phyloP scores from a whole-genome alignment of 2,888 invertebrate genomes.

The Agelastica alni region DNA sequence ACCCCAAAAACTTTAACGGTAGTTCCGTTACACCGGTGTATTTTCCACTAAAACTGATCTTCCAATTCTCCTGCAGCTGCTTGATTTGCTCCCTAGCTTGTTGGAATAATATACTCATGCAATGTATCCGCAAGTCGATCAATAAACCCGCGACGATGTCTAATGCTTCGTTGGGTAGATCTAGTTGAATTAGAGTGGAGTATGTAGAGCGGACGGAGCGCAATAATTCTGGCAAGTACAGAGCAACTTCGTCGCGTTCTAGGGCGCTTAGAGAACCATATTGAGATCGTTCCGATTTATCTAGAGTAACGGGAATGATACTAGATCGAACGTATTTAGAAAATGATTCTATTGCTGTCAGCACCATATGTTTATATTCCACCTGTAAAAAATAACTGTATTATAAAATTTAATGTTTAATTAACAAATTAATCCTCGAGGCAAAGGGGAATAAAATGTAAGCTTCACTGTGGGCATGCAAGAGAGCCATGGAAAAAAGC shows the following conservation, averaged over 20 bases:
- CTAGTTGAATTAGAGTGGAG: slow-evolving; percentile 78
- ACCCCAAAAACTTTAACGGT: slow-evolving; percentile 74
- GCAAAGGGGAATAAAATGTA: slow-evolving; percentile 2
- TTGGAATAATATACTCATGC: slow-evolving; percentile 82
- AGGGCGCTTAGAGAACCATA: slow-evolving; percentile 61
- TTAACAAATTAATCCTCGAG: no score
- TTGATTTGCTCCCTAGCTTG: slow-evolving; percentile 81
- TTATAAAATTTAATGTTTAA: no score
- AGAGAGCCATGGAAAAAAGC: no score
- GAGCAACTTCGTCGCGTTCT: slow-evolving; percentile 61
- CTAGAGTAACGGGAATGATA: slow-evolving; percentile 68
- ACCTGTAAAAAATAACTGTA: no score
- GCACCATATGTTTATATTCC: slow-evolving; percentile 71
- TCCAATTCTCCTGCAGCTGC: slow-evolving; percentile 82
- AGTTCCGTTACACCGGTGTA: slow-evolving; percentile 62
- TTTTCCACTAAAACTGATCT: slow-evolving; percentile 79
- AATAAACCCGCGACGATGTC: slow-evolving; percentile 83
- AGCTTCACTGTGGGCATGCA: no score
- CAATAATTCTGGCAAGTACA: slow-evolving; percentile 81
- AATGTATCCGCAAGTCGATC: slow-evolving; percentile 84
- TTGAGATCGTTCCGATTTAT: slow-evolving; percentile 55
- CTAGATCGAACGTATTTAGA: slow-evolving; percentile 74
- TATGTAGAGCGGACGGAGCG: slow-evolving; percentile 74
- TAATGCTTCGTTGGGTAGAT: slow-evolving; percentile 85
- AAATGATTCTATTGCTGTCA: slow-evolving; percentile 75